Base-by-base conservation (phyloP, 2,113 vertebrate genomes). In the Balaeniceps rex region DNA sequence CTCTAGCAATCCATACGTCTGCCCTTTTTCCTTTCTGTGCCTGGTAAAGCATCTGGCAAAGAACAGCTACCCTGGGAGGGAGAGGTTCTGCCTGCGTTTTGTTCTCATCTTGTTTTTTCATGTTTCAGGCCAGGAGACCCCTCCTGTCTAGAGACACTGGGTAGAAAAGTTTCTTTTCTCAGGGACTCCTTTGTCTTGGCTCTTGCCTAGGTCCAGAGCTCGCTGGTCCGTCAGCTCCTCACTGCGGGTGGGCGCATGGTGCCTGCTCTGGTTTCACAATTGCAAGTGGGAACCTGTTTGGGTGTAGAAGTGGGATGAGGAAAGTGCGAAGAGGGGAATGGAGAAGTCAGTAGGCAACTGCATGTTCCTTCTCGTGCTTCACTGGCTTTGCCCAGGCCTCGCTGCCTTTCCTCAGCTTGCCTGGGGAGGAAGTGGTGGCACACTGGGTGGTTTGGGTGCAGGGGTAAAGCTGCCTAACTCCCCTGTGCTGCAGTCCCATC, bases 231-330 rank as follows among this genome's bases (percentile, higher is more conserved):
- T 61, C 57, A 64, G 31, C 33, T 64, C 31, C 22, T 63, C 33
- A 5, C 24, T 7, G 5, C 0, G 1, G 26, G 42, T 1, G 5
- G 34, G 46, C 5, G 7, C 19, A 8, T 36, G 36, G 28, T 51
- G 42, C 54, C 42, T 84, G 5, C 8, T 47, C 66, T 36, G 15
- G 7, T 52, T 75, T 58, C 54, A 24, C 8, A 8, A 21, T 47
- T 46, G 38, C 38, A 38, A 58, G n/a, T 51, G 28, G 60, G 25
- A 74, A 52, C 33, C 11, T 77, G 33, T 44, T 26, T 64, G 38
- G 72, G 33, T 3, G 4, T 34, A 83, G 60, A 69, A 69, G 24
- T 2, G 0, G 47, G 34, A 49, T 28, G 42, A 44, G 38, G 19
- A 49, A 72, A 40, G 52, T 13, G 19, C 28, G 36, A 52, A 38